Base-by-base conservation (phyloP, 2,113 vertebrate genomes). In the Catharus minimus region DNA sequence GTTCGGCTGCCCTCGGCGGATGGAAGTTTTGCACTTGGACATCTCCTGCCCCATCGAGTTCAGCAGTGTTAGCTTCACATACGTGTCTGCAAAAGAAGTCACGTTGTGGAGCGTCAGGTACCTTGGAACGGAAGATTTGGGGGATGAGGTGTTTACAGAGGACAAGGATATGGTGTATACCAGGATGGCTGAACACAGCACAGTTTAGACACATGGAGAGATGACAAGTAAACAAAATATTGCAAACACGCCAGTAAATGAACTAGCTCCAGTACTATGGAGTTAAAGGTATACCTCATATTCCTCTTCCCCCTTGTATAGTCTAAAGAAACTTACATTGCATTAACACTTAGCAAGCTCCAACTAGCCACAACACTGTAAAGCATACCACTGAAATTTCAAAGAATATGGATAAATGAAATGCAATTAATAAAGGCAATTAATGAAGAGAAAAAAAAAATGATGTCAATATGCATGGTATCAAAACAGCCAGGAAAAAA, bases 41-140 rank as follows among this genome's bases (percentile, higher is more conserved):
- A 99, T 99, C 97, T 99, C 99, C 84, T 99, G 99, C 81, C 99
- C 99, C 98, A 99, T 99, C 56, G 99, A 99, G 97, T 99, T 99
- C 96, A 99, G 98, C 43, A 99, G 94, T 19, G 99, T 99, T 97
- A 99, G 96, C 96, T 99, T 99, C 79, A 99, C 99, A 43, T 99
- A 99, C 0, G 99, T 99, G 97, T 99, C 99, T 99, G 95, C 74
- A 94, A 98, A 89, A 95, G 56, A 96, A 92, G 96, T 24, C 56
- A 93, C 33, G 91, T 81, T 75, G 81, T 67, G 72, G 72, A 88
- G 92, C 1, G 36, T 96, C 90, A 94, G 74, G 12, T 55, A 55
- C n/a, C 61, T 69, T 11, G 36, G 57, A 88, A 30, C 4, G n/a
- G 9, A 71, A n/a, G 77, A 14, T 76, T 32, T 46, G 60, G 38